Conservation (phyloP, 2,797 vertebrate species). For the Telmatherina bonti region DNA sequence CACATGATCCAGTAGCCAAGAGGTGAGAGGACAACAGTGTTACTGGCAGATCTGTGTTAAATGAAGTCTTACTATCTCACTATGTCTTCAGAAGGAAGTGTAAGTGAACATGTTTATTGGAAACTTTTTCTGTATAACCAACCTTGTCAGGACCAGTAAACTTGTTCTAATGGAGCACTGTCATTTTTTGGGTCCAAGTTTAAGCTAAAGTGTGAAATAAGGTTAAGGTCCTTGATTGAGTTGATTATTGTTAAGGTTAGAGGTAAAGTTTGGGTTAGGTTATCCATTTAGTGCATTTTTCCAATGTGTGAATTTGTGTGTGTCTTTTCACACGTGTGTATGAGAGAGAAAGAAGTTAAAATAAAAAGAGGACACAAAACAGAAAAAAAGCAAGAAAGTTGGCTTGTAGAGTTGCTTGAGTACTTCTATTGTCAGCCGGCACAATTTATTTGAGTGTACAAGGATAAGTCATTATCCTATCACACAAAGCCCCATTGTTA, state of each 20-base stretch:
- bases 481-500: slow-evolving; percentile 44
- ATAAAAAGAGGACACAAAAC: not conserved
- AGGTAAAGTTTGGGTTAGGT: not conserved
- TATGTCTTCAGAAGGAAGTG: not conserved
- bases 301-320: not conserved
- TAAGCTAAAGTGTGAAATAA: not conserved
- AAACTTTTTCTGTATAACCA: not conserved
- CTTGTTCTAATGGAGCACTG: not conserved
- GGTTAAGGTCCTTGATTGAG: not conserved
- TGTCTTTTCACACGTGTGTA: not conserved
- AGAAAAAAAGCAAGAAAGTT: slow-evolving; percentile 20
- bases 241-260: not conserved
- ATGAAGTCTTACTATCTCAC: slow-evolving; percentile 42
- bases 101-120: not conserved
- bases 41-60: slow-evolving; percentile 36
- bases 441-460: slow-evolving; percentile 13
- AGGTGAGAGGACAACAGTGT: slow-evolving; percentile 31
- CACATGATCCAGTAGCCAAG: slow-evolving; percentile 23
- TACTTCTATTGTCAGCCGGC: slow-evolving; percentile 28
- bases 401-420: slow-evolving; percentile 23
- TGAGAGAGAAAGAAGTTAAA: not conserved
- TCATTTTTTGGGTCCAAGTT: not conserved
- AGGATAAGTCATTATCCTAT: slow-evolving; percentile 25
- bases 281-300: not conserved
- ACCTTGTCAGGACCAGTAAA: not conserved